Evolutionary conservation across 2,113 vertebrate species (phyloP), one percentile per base, ranked within the genome.

Genomic region (Heptranchias perlo): DNA sequence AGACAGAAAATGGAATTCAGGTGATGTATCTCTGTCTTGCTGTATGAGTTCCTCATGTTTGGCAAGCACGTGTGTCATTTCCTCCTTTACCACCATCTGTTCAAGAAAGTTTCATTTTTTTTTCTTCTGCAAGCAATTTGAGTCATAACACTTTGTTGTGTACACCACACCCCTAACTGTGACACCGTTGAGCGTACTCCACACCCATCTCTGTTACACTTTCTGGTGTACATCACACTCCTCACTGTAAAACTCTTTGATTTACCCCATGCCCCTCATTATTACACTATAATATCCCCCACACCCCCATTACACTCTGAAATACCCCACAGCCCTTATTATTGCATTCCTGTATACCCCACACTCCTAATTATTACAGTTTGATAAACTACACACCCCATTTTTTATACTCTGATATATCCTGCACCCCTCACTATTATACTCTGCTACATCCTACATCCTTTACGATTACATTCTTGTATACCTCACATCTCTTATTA

Each of bases 41-140:
- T 95, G 44, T 67, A 95, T 95, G 44, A 52, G 47, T 95, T 95
- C 94, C 94, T 95, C 94, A 95, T 95, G 94, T 95, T 95, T 95
- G 94, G 94, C 94, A 95, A 95, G 47, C 10, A 14, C 65, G 52
- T 35, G 94, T 95, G 65, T 73, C 64, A 73, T 95, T 95, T 95
- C 94, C 94, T 95, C 47, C 47, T 35, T 69, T 18, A 95, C 94
- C 94, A 31, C 65, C 94, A 95, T 95, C 94, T 95, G 94, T 69
- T 91, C 28, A 28, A 58, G 52, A 58, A 91, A n/a, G 49, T 58
- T 82, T 58, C 52, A 91, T 91, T 49, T 65, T 73, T 69, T n/a
- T 94, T 47, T 95, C 44, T 52, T 47, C 64, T 95, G 64, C 65
- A 95, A 95, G 44, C 18, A 44, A 65, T 94, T 94, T 65, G 61